phyloP scores from a whole-genome alignment of 2,888 invertebrate species.

The Athetis lepigone region DNA sequence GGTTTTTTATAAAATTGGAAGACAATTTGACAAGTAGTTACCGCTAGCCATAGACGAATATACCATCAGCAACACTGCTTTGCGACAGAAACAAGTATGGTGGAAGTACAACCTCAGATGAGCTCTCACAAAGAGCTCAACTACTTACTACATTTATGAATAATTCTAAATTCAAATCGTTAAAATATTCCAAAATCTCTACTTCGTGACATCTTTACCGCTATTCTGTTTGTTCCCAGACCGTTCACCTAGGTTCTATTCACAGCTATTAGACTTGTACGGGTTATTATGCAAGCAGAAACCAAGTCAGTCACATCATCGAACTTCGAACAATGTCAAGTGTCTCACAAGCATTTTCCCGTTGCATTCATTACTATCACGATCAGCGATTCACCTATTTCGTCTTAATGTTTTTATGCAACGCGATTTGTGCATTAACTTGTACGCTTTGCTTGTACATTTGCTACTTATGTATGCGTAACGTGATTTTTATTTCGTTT shows the following conservation, averaged over 20 bases:
- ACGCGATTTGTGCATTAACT: constrained; percentile 52
- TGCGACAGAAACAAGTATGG: no score
- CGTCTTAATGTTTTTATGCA: constrained; percentile 65
- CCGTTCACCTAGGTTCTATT: constrained; percentile 37
- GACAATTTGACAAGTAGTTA: no score
- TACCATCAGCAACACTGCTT: no score
- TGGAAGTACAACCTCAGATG: no score
- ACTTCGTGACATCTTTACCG: constrained; percentile 48
- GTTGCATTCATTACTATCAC: constrained; percentile 57
- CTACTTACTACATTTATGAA: constrained; percentile 23
- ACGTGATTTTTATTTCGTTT: constrained; percentile 59
- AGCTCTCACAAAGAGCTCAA: no score
- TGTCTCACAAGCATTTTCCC: constrained; percentile 47
- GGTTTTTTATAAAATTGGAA: no score
- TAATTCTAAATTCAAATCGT: constrained; percentile 23
- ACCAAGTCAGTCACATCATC: constrained; percentile 59
- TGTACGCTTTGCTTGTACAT: no score
- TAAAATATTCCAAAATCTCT: constrained; percentile 22
- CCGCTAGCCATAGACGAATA: no score
- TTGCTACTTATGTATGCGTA: constrained; percentile 53
- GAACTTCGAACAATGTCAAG: constrained; percentile 59
- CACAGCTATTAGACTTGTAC: constrained; percentile 48
- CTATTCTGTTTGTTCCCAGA: constrained; percentile 26
- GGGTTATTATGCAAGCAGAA: constrained; percentile 55
- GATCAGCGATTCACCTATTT: constrained; percentile 66